A percentile compares a stretch with the other conserved stretches of the same genome.
These are phyloP conservation scores for Brenthis daphne DNA, from an alignment of 2,888 invertebrate species.

Conservation along the genomic window DNA sequence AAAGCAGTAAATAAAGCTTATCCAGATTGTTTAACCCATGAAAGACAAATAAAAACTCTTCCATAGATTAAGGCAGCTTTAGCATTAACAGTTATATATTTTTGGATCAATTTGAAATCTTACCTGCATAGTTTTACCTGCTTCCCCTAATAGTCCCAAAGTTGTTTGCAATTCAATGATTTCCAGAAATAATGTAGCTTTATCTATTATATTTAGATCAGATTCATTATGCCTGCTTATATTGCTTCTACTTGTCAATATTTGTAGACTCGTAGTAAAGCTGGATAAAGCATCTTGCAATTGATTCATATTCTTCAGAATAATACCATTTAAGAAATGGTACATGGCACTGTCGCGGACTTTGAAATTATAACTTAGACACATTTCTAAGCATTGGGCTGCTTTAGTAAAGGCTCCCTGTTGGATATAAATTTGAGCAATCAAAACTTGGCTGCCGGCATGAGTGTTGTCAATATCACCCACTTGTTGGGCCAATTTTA, in stretches of 20 bases:
- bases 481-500: conserved; percentile 86
- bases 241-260: conserved; percentile 75
- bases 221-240: conserved; percentile 59
- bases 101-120: conserved; percentile 13
- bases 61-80: neutral
- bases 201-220: conserved; percentile 86
- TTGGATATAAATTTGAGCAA: conserved; percentile 92
- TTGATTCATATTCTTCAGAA: conserved; percentile 89
- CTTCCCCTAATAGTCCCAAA: conserved; percentile 88
- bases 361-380: conserved; percentile 95
- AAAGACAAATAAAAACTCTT: no score
- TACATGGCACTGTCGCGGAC: conserved; percentile 95
- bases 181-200: conserved; percentile 93
- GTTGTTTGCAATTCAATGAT: conserved; percentile 89
- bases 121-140: conserved; percentile 90
- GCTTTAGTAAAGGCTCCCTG: conserved; percentile 88
- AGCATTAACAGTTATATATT: conserved; percentile 2
- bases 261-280: conserved; percentile 87
- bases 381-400: conserved; percentile 92
- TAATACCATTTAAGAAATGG: conserved; percentile 92
- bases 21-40: no score
- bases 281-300: conserved; percentile 88
- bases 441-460: conserved; percentile 91
- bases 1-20: no score
- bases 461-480: conserved; percentile 89